Conservation (phyloP, 2,888 invertebrate species). For the Lithosia quadra region DNA sequence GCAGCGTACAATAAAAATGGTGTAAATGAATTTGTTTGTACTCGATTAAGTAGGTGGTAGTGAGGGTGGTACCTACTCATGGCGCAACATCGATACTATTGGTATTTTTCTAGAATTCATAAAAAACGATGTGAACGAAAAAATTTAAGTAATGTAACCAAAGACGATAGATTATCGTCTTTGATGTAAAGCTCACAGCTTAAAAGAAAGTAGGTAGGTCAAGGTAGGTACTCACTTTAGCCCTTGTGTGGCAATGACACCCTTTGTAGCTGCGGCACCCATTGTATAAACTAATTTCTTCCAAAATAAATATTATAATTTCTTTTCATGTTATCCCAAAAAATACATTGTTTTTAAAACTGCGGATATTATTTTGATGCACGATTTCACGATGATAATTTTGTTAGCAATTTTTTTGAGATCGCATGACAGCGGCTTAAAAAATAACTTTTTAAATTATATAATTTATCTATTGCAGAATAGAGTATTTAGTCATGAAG, state of each 20-base stretch:
- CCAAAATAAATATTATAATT: not conserved
- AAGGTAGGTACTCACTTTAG: conserved; percentile 18
- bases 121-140: too few relatives aligned
- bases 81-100: too few relatives aligned
- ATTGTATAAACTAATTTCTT: not conserved
- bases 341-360: not conserved
- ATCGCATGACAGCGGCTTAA: too few relatives aligned
- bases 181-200: too few relatives aligned
- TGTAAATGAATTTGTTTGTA: too few relatives aligned
- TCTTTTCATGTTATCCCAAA: not conserved
- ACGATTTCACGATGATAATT: not conserved
- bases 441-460: conserved; percentile 1
- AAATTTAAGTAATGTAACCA: too few relatives aligned
- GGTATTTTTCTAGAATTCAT: too few relatives aligned
- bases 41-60: too few relatives aligned
- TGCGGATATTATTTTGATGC: not conserved
- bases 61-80: too few relatives aligned
- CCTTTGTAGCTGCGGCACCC: conserved; percentile 21
- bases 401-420: not conserved
- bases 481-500: not conserved
- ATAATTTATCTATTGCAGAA: conserved; percentile 1
- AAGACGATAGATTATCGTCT: too few relatives aligned
- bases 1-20: too few relatives aligned
- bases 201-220: too few relatives aligned
- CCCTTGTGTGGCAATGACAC: conserved; percentile 6